Evolutionary conservation across 1,140 invertebrate species (phyloP).

Genomic region (Drosophila neocordata): DNA sequence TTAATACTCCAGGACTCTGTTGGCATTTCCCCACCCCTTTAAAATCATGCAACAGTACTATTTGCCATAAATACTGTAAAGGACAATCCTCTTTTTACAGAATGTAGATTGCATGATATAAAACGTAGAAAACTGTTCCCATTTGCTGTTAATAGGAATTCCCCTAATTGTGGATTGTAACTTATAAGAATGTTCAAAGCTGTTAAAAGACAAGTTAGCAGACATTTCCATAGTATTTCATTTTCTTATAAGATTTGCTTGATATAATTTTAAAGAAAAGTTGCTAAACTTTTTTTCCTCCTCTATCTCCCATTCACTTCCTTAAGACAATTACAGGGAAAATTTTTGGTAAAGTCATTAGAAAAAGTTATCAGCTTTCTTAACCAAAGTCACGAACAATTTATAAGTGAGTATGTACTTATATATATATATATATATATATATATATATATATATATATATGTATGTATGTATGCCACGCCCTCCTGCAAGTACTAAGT

Average conservation of each 20-base stretch:
- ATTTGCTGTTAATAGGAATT: conserved; percentile 6
- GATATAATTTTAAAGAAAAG: conserved; percentile 1
- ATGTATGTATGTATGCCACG: conserved; percentile 18
- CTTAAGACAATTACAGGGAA: conserved; percentile 1
- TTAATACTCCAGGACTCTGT: not conserved
- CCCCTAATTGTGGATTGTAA: not conserved
- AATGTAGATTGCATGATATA: not conserved
- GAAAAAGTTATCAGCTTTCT: conserved; percentile 50
- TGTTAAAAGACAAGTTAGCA: not conserved
- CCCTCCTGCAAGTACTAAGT: conserved; percentile 29
- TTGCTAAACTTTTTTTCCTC: not conserved
- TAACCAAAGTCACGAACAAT: conserved; percentile 67
- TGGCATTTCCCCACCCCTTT: not conserved
- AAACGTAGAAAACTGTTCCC: conserved; percentile 43
- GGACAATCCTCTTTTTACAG: too few species aligned
- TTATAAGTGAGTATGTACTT: not conserved
- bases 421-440: too few species aligned
- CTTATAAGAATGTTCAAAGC: not conserved
- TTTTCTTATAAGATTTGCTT: not conserved
- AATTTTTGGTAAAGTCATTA: conserved; percentile 56
- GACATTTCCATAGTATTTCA: too few species aligned
- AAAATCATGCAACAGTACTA: too few species aligned
- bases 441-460: too few species aligned
- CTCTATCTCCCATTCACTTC: not conserved
- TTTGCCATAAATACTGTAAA: too few species aligned